A percentile compares a stretch with the other conserved stretches of the same genome.
Evolutionary conservation across 2,888 invertebrate species (phyloP).

Genomic region (Zootermopsis nevadensis): DNA sequence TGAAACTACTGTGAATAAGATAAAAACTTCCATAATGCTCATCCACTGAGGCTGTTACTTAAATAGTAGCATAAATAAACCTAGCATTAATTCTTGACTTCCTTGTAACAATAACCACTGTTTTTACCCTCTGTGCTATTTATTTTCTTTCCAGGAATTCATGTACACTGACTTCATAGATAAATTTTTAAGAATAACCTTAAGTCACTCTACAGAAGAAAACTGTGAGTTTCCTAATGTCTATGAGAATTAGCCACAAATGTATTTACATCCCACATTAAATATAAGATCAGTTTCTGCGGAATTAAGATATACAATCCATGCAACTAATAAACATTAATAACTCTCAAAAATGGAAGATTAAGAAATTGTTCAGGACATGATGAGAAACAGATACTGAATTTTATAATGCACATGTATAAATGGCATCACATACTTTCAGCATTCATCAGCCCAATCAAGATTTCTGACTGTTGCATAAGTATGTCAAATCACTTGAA

Average conservation of each 20-base stretch:
- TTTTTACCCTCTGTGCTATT: not conserved
- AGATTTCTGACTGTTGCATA: not conserved
- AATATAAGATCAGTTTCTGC: slow-evolving; percentile 3
- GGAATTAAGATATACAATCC: not conserved
- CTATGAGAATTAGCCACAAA: slow-evolving; percentile 17
- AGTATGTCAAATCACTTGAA: not conserved
- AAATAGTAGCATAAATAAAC: slow-evolving; percentile 19
- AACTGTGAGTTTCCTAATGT: slow-evolving; percentile 17
- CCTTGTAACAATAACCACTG: not conserved
- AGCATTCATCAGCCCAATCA: not conserved
- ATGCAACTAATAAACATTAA: slow-evolving; percentile 19
- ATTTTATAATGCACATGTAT: slow-evolving; percentile 11
- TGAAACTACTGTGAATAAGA: not conserved
- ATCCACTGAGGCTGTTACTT: not conserved
- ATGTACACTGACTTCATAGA: slow-evolving; percentile 34
- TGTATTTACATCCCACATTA: slow-evolving; percentile 1
- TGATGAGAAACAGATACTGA: not conserved
- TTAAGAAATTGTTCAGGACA: not conserved
- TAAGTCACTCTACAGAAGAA: slow-evolving; percentile 1
- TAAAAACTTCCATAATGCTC: not conserved
- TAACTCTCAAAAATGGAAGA: not conserved
- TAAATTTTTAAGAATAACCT: slow-evolving; percentile 40
- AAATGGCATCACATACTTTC: slow-evolving; percentile 16
- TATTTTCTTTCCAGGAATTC: slow-evolving; percentile 38
- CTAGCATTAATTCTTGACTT: slow-evolving; percentile 1